Evolutionary conservation across 2,113 vertebrate genomes (phyloP), one percentile per base, ranked within the genome.

Genomic region (Stigmatopora nigra): DNA sequence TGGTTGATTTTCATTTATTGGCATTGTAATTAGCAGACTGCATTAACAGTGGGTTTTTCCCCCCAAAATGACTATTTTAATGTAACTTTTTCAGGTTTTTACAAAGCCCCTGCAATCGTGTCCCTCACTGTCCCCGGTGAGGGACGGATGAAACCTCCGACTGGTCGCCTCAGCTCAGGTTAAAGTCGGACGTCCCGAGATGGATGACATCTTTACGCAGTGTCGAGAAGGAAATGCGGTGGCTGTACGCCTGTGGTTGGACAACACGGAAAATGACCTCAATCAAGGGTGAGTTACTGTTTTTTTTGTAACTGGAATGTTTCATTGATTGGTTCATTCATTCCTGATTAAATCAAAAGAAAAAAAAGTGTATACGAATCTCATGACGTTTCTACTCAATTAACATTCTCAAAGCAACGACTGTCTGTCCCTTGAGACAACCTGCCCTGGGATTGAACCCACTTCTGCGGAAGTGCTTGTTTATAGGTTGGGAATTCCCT

Each of bases 191-290:
- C 51, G 51, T 31, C 6, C 31, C 31, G 60, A 68, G 61, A 98
- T 98, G 96, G 96, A 98, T 48, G 96, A 98, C 88, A 98, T 98
- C 84, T 98, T 98, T 79, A 95, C 96, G 0, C 96, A 98, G 69
- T 98, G 96, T 89, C 91, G 96, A 11, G 96, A 98, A 79, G 96
- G 96, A 78, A 98, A 98, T 2, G 95, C 96, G 0, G 96, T 98
- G 64, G 96, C 96, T 0, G 96, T 98, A 44, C 93, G 96, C 7
- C 87, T 98, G 47, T 98, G 96, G 96, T 79, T 98, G 90, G 96
- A 98, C 89, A 98, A 98, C 83, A 98, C 96, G 0, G 96, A 98
- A 88, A 98, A 98, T 14, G 96, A 98, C 88, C 92, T 98, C 73
- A 98, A 98, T 80, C 96, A 98, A 84, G 96, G 96, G 96, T 98